Base-by-base conservation (phyloP, 2,113 vertebrate species). In the Malurus alboscapulatus region DNA sequence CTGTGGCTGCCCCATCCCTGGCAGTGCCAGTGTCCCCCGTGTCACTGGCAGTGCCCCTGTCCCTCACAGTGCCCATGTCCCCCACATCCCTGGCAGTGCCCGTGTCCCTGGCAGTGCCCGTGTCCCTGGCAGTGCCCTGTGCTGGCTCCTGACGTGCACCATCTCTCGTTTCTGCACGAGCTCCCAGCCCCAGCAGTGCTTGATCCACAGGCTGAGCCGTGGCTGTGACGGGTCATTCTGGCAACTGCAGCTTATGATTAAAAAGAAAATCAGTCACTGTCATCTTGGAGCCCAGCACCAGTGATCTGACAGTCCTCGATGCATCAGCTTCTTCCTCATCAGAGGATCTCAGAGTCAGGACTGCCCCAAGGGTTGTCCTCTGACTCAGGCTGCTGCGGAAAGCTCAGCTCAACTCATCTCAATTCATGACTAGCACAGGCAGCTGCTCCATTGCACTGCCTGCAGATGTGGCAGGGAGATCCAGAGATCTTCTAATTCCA, bases 331-430 rank as follows among this genome's bases (percentile, higher is more conserved):
- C 88, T 84, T 88, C 84, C 91, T 94, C 72, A 40, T 90, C 88
- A 90, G 86, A 77, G 76, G 50, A 69, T 95, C 87, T 92, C 57
- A 76, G 51, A 7, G 75, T 79, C 90, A 79, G 93, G 92, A 73
- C 82, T 82, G 92, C 93, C 74, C 93, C 93, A 76, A 92, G 92
- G 93, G 74, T 82, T 95, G 93, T 92, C 90, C 88, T 95, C 74
- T 94, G 96, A 85, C 82, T 96, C 74, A 45, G 58, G 54, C 92
- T 89, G 74, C 83, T 81, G 20, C n/a, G 50, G 68, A 53, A 72
- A 75, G 38, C 38, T 38, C 38, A 84, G 69, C 87, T 91, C 38
- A 84, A 66, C 87, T 91, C 10, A 2, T 91, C 68, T 34, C 44
- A 7, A 36, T 83, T 76, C 55, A 32, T 45, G 87, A 51, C 53